A percentile compares a stretch with the other conserved stretches of the same genome.
phyloP scores from a whole-genome alignment of 2,888 invertebrate species.

The Therioaphis trifolii region DNA sequence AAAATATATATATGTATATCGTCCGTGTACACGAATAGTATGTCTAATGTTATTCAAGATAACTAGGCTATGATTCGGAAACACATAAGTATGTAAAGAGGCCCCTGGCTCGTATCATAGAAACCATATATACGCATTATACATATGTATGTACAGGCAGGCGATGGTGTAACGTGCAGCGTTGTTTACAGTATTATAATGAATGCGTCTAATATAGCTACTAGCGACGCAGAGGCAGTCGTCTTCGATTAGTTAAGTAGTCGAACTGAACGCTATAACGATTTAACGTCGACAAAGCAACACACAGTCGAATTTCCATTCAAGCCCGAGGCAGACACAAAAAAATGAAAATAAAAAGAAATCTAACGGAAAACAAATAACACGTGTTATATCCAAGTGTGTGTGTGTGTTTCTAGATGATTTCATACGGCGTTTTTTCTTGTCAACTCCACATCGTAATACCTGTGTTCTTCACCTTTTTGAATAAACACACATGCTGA shows the following conservation, averaged over 20 bases:
- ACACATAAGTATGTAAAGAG: neutral
- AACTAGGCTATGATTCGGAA: conserved; percentile 18
- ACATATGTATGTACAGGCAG: no score
- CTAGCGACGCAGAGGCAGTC: no score
- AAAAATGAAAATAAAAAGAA: no score
- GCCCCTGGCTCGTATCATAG: conserved; percentile 4
- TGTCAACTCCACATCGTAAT: no score
- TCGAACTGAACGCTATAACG: neutral
- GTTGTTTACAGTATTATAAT: neutral
- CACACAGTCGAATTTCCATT: neutral
- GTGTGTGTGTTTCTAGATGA: no score
- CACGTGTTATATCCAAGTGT: no score
- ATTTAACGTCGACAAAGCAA: neutral
- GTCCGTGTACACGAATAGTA: neutral
- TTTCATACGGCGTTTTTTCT: no score
- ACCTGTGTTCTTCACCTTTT: no score
- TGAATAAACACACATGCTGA: no score
- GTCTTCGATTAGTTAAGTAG: neutral
- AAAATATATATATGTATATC: neutral
- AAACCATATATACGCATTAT: neutral
- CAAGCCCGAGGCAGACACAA: neutral
- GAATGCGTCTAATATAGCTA: neutral
- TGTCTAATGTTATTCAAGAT: conserved; percentile 25
- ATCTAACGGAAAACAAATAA: neutral
- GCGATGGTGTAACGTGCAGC: no score